These are phyloP conservation scores for Camptogramma bilineatum DNA, from an alignment of 2,888 invertebrate genomes.

Conservation along the genomic window DNA sequence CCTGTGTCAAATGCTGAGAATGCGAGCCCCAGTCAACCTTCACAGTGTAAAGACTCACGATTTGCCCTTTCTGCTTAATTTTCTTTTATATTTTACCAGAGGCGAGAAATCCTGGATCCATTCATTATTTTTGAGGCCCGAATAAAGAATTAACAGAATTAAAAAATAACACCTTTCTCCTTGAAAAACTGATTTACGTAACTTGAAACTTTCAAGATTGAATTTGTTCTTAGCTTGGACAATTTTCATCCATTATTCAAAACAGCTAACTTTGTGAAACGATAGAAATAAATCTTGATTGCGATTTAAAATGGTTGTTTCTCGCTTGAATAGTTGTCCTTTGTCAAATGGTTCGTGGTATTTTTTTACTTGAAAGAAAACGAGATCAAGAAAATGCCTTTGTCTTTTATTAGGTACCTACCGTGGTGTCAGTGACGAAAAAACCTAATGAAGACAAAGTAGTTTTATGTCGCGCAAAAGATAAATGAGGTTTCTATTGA, in stretches of 20 bases:
- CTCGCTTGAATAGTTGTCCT: not conserved
- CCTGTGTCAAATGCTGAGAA: constrained; percentile 20
- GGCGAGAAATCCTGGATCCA: constrained; percentile 12
- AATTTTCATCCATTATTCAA: not conserved
- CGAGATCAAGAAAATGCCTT: not conserved
- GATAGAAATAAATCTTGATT: not conserved
- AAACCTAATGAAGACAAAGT: not conserved
- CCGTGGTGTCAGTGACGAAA: not conserved
- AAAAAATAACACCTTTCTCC: not conserved
- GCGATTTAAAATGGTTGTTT: not conserved
- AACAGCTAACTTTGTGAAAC: not conserved
- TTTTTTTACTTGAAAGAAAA: not conserved
- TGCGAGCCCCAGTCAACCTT: constrained; percentile 28
- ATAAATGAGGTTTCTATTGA: not conserved
- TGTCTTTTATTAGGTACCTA: not conserved
- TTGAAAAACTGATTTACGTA: not conserved
- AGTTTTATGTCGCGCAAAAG: not conserved
- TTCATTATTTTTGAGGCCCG: constrained; percentile 5
- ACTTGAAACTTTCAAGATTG: not conserved
- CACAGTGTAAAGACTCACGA: constrained; percentile 30
- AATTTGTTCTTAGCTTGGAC: not conserved
- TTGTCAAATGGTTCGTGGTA: not conserved
- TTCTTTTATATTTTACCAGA: constrained; percentile 7
- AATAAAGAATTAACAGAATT: not conserved
- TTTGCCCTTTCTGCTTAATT: constrained; percentile 11